Evolutionary conservation across 2,888 invertebrate genomes (phyloP), one percentile per base, ranked within the genome.

Genomic region (Drosophila fulvimacula): DNA sequence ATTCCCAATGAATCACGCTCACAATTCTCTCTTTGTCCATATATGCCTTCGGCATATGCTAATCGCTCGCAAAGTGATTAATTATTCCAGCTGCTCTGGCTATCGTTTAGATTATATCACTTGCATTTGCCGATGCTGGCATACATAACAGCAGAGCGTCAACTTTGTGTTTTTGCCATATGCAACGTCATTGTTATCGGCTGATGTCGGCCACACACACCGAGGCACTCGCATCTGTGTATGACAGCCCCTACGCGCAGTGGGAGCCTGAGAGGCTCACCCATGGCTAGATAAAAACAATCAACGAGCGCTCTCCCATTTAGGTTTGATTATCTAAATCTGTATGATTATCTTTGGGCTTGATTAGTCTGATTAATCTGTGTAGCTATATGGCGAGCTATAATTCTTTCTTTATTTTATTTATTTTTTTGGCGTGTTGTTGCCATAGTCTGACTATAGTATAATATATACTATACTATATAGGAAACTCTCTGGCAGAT

Each of bases 91-190:
- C 36, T n/a, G 15, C 36, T 36, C 0, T n/a, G 11, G 39, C 44
- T 24, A 46, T 15, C n/a, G 9, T 15, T 21, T 15, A 1, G 39
- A 17, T 5, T n/a, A 10, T 17, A 11, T 19, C 19, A 41, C 7
- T 24, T 44, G 48, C 30, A 7, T 32, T 30, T 11, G 17, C 32
- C 41, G 58, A 55, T 62, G 70, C 39, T 49, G 70, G 36, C 63
- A 52, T 63, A 73, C 76, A 76, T 76, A 76, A 69, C 69, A 48
- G 39, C 59, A 42, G 32, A 55, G 32, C 42, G 46, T 52, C 46
- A 63, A 39, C 32, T 53, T 53, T 64, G 38, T 49, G 27, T 42
- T 57, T 71, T 46, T 49, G 56, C 59, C 39, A 53, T 76, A 56
- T 49, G 41, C 56, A 60, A 57, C 76, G 60, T 61, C 64, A 76